Percentiles rank a stretch among this genome's conserved stretches.
Conservation (phyloP, 2,888 invertebrate genomes). For the Chymomyza amoena region DNA sequence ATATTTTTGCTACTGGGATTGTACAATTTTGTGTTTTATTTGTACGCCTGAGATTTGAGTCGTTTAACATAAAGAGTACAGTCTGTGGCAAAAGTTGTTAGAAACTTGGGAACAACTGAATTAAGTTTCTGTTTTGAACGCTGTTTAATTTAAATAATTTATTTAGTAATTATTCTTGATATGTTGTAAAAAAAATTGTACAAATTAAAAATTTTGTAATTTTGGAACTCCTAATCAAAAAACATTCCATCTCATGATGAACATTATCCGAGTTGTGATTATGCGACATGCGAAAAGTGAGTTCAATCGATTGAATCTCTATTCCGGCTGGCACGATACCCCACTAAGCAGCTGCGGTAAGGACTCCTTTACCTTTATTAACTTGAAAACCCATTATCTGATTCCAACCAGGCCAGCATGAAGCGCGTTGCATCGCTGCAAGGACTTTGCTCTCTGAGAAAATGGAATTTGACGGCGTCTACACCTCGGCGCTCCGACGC, state of each 20-base stretch:
- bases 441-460: constrained; percentile 86
- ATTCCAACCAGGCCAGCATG: constrained; percentile 61
- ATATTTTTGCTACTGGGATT: constrained; percentile 24
- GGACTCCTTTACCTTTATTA: constrained; percentile 1
- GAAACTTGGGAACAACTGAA: neutral
- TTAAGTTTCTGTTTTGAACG: neutral
- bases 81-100: constrained; percentile 20
- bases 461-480: constrained; percentile 87
- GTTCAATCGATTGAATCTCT: constrained; percentile 86
- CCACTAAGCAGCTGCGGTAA: constrained; percentile 84
- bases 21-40: constrained; percentile 25
- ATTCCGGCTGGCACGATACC: constrained; percentile 88
- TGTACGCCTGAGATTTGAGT: constrained; percentile 36
- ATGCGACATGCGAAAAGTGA: constrained; percentile 88
- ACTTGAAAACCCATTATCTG: neutral
- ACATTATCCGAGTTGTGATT: constrained; percentile 78
- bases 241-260: constrained; percentile 45
- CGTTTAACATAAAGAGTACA: constrained; percentile 30
- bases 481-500: constrained; percentile 88
- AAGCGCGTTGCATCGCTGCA: constrained; percentile 79
- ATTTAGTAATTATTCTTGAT: too few species aligned
- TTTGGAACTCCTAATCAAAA: constrained; percentile 7
- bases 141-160: neutral
- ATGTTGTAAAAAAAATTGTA: too few species aligned
- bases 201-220: too few species aligned